Percentiles rank a stretch among this genome's conserved stretches.
phyloP scores from a whole-genome alignment of 23 tunicate species.

The Styela clava region DNA sequence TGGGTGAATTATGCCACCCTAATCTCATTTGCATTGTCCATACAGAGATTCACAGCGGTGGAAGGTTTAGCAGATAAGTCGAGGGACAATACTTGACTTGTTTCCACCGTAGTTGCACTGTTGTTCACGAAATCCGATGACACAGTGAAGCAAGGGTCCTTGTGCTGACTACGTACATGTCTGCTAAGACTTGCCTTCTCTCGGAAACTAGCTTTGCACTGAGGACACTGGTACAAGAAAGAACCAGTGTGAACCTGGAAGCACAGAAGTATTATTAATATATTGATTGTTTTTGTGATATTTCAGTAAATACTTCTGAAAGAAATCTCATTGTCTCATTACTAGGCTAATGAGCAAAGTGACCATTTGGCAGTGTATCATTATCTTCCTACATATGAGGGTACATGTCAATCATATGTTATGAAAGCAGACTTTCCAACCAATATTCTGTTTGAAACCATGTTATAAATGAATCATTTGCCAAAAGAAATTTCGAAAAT shows the following conservation, averaged over 20 bases:
- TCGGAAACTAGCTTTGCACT: conserved; percentile 61
- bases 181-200: conserved; percentile 60
- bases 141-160: conserved; percentile 20
- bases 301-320: no score
- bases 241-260: conserved; percentile 46
- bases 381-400: no score
- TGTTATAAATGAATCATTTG: no score
- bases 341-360: no score
- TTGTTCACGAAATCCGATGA: background rate
- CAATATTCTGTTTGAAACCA: no score
- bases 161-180: conserved; percentile 52
- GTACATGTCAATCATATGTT: no score
- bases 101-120: background rate
- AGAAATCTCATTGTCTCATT: no score
- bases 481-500: no score
- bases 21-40: background rate
- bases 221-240: conserved; percentile 41
- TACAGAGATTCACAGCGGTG: background rate
- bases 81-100: background rate
- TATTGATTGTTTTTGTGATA: no score
- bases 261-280: background rate
- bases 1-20: background rate
- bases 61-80: background rate
- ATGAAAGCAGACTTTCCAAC: no score
- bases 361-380: no score